These are phyloP conservation scores for Bergia puertoricense DNA, from an alignment of 92 coral and sea anemone genomes.

Conservation along the genomic window DNA sequence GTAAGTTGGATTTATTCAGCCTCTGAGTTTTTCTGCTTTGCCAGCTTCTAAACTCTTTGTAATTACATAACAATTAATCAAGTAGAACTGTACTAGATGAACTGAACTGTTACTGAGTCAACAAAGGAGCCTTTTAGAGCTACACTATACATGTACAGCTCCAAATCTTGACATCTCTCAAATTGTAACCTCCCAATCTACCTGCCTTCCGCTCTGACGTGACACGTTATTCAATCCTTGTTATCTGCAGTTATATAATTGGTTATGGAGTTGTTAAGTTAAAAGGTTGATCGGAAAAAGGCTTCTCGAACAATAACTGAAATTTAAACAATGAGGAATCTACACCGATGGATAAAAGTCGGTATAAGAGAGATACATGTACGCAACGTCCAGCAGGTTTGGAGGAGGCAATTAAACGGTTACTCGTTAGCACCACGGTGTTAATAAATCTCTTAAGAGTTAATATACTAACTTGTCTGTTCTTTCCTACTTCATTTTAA, in stretches of 20 bases:
- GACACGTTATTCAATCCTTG: neutral
- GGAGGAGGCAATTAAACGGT: slow-evolving; percentile 24
- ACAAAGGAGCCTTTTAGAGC: neutral
- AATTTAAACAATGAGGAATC: neutral
- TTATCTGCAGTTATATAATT: neutral
- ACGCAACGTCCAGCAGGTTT: neutral
- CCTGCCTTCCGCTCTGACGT: neutral
- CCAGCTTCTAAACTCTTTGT: neutral
- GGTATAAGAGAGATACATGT: no score
- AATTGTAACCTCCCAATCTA: no score
- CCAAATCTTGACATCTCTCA: neutral
- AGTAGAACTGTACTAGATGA: neutral
- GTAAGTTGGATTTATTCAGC: neutral
- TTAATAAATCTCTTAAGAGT: slow-evolving; percentile 14
- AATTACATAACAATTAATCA: no score
- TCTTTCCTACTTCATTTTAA: slow-evolving; percentile 14
- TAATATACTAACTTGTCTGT: neutral
- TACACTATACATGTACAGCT: neutral
- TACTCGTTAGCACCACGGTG: neutral
- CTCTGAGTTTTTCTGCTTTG: neutral
- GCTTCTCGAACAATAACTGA: neutral
- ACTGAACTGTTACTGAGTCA: no score
- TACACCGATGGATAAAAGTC: neutral
- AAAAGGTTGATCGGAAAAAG: neutral
- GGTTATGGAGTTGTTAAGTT: neutral